Conservation (phyloP, 1,140 invertebrate genomes). For the Drosophila persimilis region DNA sequence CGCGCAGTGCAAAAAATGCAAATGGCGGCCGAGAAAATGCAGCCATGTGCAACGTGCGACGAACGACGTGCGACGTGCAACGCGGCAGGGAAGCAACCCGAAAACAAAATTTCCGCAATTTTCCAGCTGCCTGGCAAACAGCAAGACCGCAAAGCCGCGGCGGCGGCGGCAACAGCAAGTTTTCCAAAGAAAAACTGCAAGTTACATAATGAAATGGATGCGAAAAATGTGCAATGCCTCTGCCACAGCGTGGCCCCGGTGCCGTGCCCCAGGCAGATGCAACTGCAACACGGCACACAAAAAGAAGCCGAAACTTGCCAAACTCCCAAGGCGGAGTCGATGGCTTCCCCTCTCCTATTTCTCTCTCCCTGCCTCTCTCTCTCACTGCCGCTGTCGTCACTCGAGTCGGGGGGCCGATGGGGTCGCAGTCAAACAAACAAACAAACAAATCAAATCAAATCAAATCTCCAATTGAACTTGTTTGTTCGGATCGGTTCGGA, state of each 20-base stretch:
- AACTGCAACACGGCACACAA: constrained; percentile 33
- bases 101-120: constrained; percentile 73
- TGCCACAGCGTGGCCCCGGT: constrained; percentile 6
- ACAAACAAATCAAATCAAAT: constrained; percentile 23
- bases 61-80: constrained; percentile 27
- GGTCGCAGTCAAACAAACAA: constrained; percentile 38
- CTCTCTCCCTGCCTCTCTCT: not conserved
- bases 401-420: constrained; percentile 4
- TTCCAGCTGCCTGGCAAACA: constrained; percentile 27
- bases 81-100: constrained; percentile 46
- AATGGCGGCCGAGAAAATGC: constrained; percentile 66
- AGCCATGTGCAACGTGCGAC: constrained; percentile 64
- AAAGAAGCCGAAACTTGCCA: constrained; percentile 54
- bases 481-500: constrained; percentile 19
- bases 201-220: constrained; percentile 80
- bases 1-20: constrained; percentile 58
- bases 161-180: constrained; percentile 27
- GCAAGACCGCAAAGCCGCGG: constrained; percentile 53
- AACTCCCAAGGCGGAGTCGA: constrained; percentile 57
- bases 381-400: constrained; percentile 4
- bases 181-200: constrained; percentile 50
- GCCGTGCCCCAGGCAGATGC: constrained; percentile 53
- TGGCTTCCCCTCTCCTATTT: constrained; percentile 12
- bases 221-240: constrained; percentile 73
- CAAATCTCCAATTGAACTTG: constrained; percentile 67